Percentiles rank a stretch among this genome's conserved stretches.
Evolutionary conservation across 2,113 vertebrate genomes (phyloP).

Genomic region (Numida meleagris): DNA sequence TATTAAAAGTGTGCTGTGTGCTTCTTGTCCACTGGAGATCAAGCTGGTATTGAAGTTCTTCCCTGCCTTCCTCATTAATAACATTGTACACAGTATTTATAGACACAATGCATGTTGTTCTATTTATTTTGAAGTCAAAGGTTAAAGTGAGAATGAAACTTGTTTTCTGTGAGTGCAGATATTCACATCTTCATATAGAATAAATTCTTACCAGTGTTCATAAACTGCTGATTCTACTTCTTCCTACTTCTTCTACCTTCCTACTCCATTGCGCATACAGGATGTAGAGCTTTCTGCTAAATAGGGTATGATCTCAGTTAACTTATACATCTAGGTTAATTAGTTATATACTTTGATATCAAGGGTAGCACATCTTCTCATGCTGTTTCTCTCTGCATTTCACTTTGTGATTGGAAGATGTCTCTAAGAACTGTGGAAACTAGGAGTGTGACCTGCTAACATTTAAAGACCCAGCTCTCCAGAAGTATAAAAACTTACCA

Average conservation of each 20-base stretch:
- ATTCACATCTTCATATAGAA: not conserved
- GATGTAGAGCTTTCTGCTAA: not conserved
- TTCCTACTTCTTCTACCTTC: not conserved
- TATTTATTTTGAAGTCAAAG: not conserved
- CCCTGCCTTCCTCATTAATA: not conserved
- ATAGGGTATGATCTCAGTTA: not conserved
- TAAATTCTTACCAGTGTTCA: not conserved
- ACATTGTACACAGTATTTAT: not conserved
- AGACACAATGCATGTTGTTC: not conserved
- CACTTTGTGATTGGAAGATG: not conserved
- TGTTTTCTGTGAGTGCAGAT: not conserved
- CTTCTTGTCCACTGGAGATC: not conserved
- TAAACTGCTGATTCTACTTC: not conserved
- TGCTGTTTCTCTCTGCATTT: not conserved
- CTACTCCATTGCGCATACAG: not conserved
- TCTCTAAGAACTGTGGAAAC: not conserved
- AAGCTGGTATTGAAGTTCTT: not conserved
- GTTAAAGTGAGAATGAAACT: not conserved
- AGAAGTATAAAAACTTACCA: not conserved
- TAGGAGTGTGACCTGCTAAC: not conserved
- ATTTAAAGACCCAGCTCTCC: not conserved
- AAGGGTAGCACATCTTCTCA: not conserved
- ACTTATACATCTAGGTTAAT: not conserved
- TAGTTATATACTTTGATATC: not conserved
- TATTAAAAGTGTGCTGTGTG: not conserved